Base-by-base conservation (phyloP, 2,888 invertebrate species). In the Trissoscelio sp. region DNA sequence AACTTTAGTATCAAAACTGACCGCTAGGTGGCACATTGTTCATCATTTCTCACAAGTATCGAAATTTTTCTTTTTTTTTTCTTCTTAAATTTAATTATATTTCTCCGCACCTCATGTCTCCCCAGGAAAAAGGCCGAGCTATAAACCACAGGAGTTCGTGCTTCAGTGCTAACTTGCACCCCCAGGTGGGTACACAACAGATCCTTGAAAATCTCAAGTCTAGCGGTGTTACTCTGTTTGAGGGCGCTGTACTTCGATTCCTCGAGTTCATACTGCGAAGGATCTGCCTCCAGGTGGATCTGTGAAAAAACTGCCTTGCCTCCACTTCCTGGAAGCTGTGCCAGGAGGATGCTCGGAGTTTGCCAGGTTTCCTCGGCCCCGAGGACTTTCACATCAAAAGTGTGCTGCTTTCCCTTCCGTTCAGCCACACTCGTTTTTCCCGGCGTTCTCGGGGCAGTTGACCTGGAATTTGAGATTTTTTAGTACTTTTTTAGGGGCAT, bases 361-460 rank as follows among this genome's bases (percentile, higher is more conserved):
- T 96, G 95, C 96, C 97, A 97, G 0, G 96, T 97, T 90, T 97
- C 96, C 87, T 97, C 97, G 0, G 95, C 95, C 0, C 96, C 96
- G 74, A 97, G 92, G 24, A 96, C 95, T 88, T 95, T 94, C 5
- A 97, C 95, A 85, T 95, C 94, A 81, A 97, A 91, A 84, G 94
- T 94, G 88, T 96, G 95, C 1, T 93, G 93, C 77, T 93, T 93
- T 60, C 95, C 95, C 72, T 81, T 74, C 18, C 87, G 87, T 39
- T 92, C 92, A 31, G 85, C 80, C 9, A 91, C 86, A 12, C 83
- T 88, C 0, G 88, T 88, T 7, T 89, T 88, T 0, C 88, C 85
- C 1, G 91, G 92, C 0, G 90, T 87, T 66, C 86, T 86, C 20
- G 85, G 87, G 16, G 87, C 84, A 0, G 81, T 74, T 22, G 83